Conservation (phyloP, 2,888 invertebrate species). For the Callinectes sapidus region DNA sequence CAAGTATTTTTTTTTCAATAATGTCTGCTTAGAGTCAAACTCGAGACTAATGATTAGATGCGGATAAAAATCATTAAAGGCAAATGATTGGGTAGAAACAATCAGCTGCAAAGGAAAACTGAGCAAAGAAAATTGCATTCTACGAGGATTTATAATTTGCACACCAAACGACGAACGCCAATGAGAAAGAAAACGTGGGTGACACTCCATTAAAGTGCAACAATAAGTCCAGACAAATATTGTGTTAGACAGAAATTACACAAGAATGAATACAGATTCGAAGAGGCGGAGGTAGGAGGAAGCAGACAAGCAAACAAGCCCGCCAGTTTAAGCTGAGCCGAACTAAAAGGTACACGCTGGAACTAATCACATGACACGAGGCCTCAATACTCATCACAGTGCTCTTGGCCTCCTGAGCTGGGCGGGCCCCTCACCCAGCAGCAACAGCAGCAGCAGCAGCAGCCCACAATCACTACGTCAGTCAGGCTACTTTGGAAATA, state of each 20-base stretch:
- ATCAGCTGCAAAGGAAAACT: background rate
- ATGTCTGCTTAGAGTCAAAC: background rate
- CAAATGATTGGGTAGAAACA: conserved; percentile 33
- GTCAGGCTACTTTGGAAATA: background rate
- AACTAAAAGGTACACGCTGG: background rate
- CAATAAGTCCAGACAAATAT: background rate
- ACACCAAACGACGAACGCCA: background rate
- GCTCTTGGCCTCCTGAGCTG: background rate
- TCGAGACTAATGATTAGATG: conserved; percentile 21
- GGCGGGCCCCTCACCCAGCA: background rate
- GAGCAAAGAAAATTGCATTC: conserved; percentile 23
- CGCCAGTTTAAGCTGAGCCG: background rate
- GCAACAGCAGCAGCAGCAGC: too few species aligned
- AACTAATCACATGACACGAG: background rate
- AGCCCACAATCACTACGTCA: background rate
- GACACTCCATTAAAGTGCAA: background rate
- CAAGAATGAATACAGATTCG: background rate
- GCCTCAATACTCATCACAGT: background rate
- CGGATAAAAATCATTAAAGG: conserved; percentile 6
- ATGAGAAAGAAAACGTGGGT: conserved; percentile 16
- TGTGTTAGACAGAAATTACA: background rate
- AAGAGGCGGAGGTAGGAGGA: background rate
- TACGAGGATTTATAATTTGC: conserved; percentile 2
- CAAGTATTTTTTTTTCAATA: background rate
- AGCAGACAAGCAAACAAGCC: background rate